These are phyloP conservation scores for Zoroaster sp. DNA, from an alignment of 53 echinoderm and acorn worm species.

Conservation along the genomic window DNA sequence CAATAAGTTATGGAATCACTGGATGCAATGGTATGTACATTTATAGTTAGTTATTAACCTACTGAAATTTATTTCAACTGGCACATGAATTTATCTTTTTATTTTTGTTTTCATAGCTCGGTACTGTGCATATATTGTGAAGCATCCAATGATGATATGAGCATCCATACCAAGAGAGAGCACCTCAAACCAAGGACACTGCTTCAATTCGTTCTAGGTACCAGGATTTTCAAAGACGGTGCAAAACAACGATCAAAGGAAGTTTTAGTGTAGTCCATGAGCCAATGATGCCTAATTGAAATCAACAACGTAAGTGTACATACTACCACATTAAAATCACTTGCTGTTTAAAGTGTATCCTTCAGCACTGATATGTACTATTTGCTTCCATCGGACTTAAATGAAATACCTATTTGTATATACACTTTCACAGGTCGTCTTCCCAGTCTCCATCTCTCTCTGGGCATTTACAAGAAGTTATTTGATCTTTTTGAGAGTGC, in stretches of 20 bases:
- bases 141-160: constrained; percentile 20
- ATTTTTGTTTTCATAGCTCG: not conserved
- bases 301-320: constrained; percentile 27
- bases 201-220: not conserved
- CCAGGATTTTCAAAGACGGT: not conserved
- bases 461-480: constrained; percentile 40
- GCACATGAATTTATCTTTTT: not conserved
- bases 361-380: not conserved
- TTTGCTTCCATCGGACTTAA: not conserved
- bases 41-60: not conserved
- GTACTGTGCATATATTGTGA: constrained; percentile 9
- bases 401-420: not conserved
- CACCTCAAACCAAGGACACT: not conserved
- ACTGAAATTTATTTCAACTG: not conserved
- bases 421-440: constrained; percentile 14
- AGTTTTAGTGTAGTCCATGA: constrained; percentile 1
- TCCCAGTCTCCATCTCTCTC: constrained; percentile 24
- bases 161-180: not conserved
- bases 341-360: not conserved
- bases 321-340: not conserved
- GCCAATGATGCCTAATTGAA: constrained; percentile 11
- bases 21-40: not conserved
- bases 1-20: not conserved
- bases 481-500: constrained; percentile 23
- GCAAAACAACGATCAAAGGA: not conserved